Evolutionary conservation across 2,888 invertebrate species (phyloP).

Genomic region (Julus scanicus): DNA sequence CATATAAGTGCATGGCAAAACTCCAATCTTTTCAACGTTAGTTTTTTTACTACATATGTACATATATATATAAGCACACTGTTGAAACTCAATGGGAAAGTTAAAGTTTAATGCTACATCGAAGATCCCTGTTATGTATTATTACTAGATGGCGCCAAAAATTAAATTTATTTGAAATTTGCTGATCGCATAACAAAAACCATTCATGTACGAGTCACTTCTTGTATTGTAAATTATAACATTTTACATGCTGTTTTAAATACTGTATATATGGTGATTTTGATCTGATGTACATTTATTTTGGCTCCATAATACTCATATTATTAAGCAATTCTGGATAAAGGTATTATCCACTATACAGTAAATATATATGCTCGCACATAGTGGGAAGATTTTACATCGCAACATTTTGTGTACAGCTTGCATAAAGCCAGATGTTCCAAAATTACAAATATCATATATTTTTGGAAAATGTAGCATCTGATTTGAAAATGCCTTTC

Average conservation of each 20-base stretch:
- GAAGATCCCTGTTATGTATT: not conserved
- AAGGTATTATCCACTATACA: not conserved
- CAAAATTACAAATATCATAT: not conserved
- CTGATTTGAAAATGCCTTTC: not conserved
- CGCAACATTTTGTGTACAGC: no score
- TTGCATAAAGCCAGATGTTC: no score
- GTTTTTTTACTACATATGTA: not conserved
- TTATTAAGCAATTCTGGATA: not conserved
- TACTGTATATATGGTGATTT: no score
- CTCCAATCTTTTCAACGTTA: not conserved
- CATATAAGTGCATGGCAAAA: conserved; percentile 39
- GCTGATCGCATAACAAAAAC: not conserved
- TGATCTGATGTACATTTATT: no score
- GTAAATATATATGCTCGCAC: not conserved
- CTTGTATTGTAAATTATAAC: not conserved
- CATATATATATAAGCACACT: not conserved
- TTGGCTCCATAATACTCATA: not conserved
- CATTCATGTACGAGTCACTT: not conserved
- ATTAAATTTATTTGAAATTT: not conserved
- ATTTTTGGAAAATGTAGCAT: not conserved
- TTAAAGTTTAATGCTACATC: not conserved
- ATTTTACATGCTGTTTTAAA: not conserved
- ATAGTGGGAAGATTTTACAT: not conserved
- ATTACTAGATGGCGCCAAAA: not conserved
- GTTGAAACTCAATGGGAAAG: not conserved